Base-by-base conservation (phyloP, 53 echinoderm and acorn worm genomes). In the Patiria pectinifera region DNA sequence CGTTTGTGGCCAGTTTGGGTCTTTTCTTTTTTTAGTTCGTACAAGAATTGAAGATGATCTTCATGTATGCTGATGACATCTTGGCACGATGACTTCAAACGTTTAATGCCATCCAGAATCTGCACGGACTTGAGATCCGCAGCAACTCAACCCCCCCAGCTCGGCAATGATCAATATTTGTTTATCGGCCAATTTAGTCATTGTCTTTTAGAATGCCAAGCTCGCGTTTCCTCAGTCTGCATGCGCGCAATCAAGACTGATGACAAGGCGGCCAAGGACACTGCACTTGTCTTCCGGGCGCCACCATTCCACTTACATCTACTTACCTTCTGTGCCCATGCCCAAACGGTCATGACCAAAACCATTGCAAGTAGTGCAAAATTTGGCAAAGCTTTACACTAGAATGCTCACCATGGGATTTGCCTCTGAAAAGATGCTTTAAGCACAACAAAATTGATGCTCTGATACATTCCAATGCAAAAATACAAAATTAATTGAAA, bases 101-200 rank as follows among this genome's bases (percentile, higher is more conserved):
- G 16, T 70, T 70, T 18, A 15, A 70, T 19, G 14, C 70, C 74
- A 24, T 23, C 4, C 6, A 22, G 22, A 23, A 5, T 74, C 22
- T 9, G 74, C 2, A 18, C 6, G 0, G 24, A 21, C 22, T 23
- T 23, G 22, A n/a, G 24, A 74, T 23, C 74, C 24, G 9, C 22
- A 74, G 74, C 22, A 74, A n/a, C 22, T n/a, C 24, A 74, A 74
- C 3, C 74, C 74, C 72, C 24, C 13, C 53, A 35, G 35, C 53
- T 53, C 53, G 53, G 2, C 5, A 46, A 45, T 78, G 79, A 78
- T 78, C 79, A 78, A 45, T 78, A 78, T 78, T 78, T 43, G 47
- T 46, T 78, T 78, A 78, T 78, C 18, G 46, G 79, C 47, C 45
- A 78, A 78, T 78, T 78, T 46, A 46, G 79, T 78, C 79, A 45